Evolutionary conservation across 2,888 invertebrate genomes (phyloP).

Genomic region (Willowsia nigromaculata): DNA sequence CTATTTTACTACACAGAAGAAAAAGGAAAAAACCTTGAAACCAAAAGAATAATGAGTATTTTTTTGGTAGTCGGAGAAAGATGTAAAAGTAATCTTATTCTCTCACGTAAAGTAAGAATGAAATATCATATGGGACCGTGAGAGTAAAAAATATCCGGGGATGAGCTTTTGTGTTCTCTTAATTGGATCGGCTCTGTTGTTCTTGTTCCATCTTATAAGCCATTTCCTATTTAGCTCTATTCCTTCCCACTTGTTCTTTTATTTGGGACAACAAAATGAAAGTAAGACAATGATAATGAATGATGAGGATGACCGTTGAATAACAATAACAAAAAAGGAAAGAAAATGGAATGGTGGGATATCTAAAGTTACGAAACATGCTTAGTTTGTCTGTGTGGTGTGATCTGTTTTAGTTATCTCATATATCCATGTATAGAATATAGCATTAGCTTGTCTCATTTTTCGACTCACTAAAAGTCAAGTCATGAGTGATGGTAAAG

Average conservation of each 20-base stretch:
- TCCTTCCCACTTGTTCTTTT: not conserved
- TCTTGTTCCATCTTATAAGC: not conserved
- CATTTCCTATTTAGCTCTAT: not conserved
- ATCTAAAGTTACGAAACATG: not conserved
- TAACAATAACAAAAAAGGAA: constrained; percentile 2
- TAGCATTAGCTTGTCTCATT: not conserved
- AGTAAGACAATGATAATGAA: not conserved
- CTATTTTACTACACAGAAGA: no score
- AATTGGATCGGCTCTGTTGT: constrained; percentile 16
- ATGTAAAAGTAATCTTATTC: not conserved
- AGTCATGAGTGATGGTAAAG: constrained; percentile 15
- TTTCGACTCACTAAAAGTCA: not conserved
- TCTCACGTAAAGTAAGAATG: not conserved
- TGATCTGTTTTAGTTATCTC: not conserved
- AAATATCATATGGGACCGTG: not conserved
- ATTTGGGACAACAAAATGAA: not conserved
- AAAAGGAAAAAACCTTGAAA: not conserved
- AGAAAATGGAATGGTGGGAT: not conserved
- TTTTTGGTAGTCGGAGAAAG: not conserved
- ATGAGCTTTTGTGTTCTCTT: not conserved
- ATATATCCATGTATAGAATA: not conserved
- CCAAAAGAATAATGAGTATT: not conserved
- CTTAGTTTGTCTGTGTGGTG: not conserved
- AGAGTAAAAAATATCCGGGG: not conserved
- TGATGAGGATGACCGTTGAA: constrained; percentile 16